These are phyloP conservation scores for Odocoileus virginianus DNA, from an alignment of 2,113 vertebrate genomes.

Conservation along the genomic window DNA sequence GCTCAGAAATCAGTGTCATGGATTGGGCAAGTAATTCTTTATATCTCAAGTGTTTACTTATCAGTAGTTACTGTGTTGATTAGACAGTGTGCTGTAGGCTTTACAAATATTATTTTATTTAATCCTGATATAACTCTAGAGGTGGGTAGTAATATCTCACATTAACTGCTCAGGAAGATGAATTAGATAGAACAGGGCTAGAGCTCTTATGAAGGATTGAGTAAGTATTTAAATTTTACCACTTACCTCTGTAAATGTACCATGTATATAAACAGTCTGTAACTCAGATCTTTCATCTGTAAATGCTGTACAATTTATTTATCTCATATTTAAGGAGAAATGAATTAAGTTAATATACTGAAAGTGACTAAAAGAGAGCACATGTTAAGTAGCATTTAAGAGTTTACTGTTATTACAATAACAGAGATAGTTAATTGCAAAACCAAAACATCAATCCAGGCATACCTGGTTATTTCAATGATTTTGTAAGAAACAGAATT, in stretches of 20 bases:
- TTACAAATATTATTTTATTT: neutral
- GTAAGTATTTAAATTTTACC: neutral
- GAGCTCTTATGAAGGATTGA: neutral
- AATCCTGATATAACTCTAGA: neutral
- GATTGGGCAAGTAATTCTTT: neutral
- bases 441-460: neutral
- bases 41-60: neutral
- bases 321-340: neutral
- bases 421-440: neutral
- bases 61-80: neutral
- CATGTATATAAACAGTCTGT: neutral
- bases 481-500: neutral
- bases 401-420: neutral
- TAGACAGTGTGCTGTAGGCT: neutral
- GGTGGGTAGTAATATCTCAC: neutral
- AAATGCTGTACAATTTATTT: neutral
- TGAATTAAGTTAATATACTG: neutral
- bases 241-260: neutral
- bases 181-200: neutral
- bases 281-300: neutral
- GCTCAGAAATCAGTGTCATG: neutral
- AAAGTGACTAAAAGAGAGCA: neutral
- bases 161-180: neutral
- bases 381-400: neutral
- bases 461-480: neutral